phyloP scores from a whole-genome alignment of 2,113 vertebrate genomes.

The Aplodontia rufa region DNA sequence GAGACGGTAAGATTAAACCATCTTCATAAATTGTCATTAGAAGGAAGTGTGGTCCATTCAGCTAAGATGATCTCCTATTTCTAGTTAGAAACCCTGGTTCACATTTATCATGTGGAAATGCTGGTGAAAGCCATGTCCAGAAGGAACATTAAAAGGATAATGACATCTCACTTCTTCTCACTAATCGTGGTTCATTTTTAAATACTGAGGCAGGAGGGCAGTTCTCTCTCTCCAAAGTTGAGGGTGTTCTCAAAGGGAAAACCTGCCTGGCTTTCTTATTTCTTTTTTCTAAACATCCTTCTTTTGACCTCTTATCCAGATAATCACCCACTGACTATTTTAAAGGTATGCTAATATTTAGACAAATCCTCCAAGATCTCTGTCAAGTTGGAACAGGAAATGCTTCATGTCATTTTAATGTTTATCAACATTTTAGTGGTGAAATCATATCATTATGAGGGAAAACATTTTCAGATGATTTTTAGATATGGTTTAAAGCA shows the following conservation, averaged over 20 bases:
- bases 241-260: slow-evolving; percentile 1
- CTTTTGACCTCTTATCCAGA: slow-evolving; percentile 63
- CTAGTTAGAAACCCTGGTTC: slow-evolving; percentile 66
- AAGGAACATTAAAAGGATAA: slow-evolving; percentile 19
- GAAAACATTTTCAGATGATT: slow-evolving; percentile 65
- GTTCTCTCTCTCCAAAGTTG: neutral
- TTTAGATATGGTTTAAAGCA: slow-evolving; percentile 50
- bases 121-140: neutral
- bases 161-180: neutral
- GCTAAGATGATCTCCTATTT: slow-evolving; percentile 70
- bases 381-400: slow-evolving; percentile 72
- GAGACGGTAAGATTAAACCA: slow-evolving; percentile 82
- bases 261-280: neutral
- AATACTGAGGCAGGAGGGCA: neutral
- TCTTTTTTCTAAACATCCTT: slow-evolving; percentile 47
- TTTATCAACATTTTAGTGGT: slow-evolving; percentile 74
- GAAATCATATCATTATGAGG: slow-evolving; percentile 59
- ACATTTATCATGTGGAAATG: neutral
- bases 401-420: slow-evolving; percentile 68
- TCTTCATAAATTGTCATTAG: slow-evolving; percentile 80
- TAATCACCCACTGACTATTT: slow-evolving; percentile 67
- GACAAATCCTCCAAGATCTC: slow-evolving; percentile 72
- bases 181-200: neutral
- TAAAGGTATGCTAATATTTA: slow-evolving; percentile 75
- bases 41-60: slow-evolving; percentile 59